Evolutionary conservation across 2,888 invertebrate species (phyloP), one percentile per base, ranked within the genome.

Genomic region (Automeris io): DNA sequence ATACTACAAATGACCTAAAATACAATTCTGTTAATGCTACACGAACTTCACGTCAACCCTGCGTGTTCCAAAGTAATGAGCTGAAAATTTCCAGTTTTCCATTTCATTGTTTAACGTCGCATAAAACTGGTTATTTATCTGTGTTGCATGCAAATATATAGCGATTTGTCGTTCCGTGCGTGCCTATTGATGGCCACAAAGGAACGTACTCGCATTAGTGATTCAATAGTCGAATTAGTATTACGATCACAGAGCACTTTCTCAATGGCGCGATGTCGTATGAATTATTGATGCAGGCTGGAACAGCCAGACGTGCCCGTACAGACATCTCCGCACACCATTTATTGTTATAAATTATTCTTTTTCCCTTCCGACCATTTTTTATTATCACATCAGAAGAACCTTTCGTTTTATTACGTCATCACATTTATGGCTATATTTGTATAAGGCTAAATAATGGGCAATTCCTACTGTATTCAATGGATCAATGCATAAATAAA

Each of bases 161-260:
- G 35, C 37, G 31, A 29, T 41, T 42, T 21, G 41, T 46, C 39
- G 40, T 29, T 44, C 43, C 40, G 48, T 49, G 42, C 39, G 36
- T 39, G 40, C 40, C 40, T 50, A 48, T 55, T 43, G 43, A 55
- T 43, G 51, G 49, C 47, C 44, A 51, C 49, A 54, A 49, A 68
- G 63, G 64, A 72, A 68, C 66, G 61, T 69, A n/a, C n/a, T n/a
- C n/a, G n/a, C n/a, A 70, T 70, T 69, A 71, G 64, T 64, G 68
- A 76, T 74, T 74, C 72, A 71, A 68, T 65, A 61, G 59, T 52
- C 58, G 67, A 75, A 82, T 85, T 81, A 78, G 81, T 83, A 85
- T 83, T 67, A 65, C 75, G 75, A 75, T 78, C 83, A 79, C 82
- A 79, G 66, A 78, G 74, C 71, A 81, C 83, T 85, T 82, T 83